Conservation (phyloP, 2,888 invertebrate species). For the Archips xylosteana region DNA sequence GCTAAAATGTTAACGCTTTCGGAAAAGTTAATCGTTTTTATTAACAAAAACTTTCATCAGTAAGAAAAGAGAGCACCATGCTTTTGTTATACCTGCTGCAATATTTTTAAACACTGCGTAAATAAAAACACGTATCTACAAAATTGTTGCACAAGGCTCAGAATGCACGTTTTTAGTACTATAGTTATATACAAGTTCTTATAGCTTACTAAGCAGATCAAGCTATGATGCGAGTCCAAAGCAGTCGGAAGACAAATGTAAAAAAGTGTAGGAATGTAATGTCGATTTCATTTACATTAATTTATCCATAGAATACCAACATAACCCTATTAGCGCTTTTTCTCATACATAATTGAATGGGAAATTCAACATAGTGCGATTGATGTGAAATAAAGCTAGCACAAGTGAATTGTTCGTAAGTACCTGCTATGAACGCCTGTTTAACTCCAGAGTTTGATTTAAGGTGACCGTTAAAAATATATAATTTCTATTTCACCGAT, state of each 20-base stretch:
- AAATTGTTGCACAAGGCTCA: not conserved
- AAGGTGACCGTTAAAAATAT: not conserved
- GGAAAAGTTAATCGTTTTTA: not conserved
- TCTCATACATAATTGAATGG: constrained; percentile 60
- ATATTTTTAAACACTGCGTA: not conserved
- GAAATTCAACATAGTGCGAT: constrained; percentile 48
- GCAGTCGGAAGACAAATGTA: constrained; percentile 30
- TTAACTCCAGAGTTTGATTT: constrained; percentile 13
- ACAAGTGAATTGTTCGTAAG: constrained; percentile 14
- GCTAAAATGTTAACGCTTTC: not conserved
- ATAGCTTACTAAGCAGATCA: constrained; percentile 23
- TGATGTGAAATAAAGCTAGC: constrained; percentile 43
- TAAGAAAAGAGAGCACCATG: not conserved
- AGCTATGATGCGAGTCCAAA: constrained; percentile 31
- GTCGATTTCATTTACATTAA: constrained; percentile 59
- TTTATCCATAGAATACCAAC: constrained; percentile 58
- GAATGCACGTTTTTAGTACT: not conserved
- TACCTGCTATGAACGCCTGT: constrained; percentile 14
- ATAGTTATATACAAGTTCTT: not conserved
- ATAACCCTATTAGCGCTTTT: constrained; percentile 53
- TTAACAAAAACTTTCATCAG: not conserved
- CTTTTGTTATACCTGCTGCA: not conserved
- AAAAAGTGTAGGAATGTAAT: constrained; percentile 46
- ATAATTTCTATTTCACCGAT: constrained; percentile 9
- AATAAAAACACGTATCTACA: not conserved